Evolutionary conservation across 2,797 vertebrate species (phyloP), one percentile per base, ranked within the genome.

Genomic region (Lepilemur ruficaudatus): DNA sequence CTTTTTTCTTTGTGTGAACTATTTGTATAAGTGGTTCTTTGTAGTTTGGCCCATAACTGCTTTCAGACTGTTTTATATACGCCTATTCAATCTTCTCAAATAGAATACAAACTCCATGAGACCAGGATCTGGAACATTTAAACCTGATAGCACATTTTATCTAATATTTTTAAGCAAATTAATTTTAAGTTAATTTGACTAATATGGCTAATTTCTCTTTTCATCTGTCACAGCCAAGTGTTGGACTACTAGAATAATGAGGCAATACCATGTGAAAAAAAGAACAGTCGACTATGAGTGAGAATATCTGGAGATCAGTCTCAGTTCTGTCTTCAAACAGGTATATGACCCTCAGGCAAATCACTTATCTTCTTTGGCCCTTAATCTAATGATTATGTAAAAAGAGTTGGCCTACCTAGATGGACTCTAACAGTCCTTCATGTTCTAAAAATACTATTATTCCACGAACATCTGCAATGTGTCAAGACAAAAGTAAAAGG

Each of bases 361-460:
- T 96, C 86, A 91, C 32, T 85, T 76, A 63, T 13, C 61, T 28
- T 91, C 80, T 94, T 38, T 82, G 57, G 30, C 13, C 61, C 38
- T 93, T 94, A 95, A 89, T 89, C 63, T 94, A 85, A 11, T 18
- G 14, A 70, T 59, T 59, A 59, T 28, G 52, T 97, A 93, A 95
- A 95, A 92, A 96, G 23, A 93, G 55, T 55, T 95, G 76, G 52
- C 65, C 43, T 95, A 87, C 65, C 50, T 94, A 84, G 28, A 69
- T 76, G 17, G 63, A 91, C 23, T 95, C 88, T 92, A 83, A 82
- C 22, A 80, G 41, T 83, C 63, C 18, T 96, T 95, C 78, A 83
- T 93, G 35, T 96, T 96, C 85, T 97, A 94, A 97, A 96, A 97
- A 82, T 94, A 95, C 59, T 89, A 48, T 85, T 89, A 91, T 92